Percentiles rank a stretch among this genome's conserved stretches.
Conservation (phyloP, 1,140 invertebrate genomes). For the Acyrthosiphon pisum region DNA sequence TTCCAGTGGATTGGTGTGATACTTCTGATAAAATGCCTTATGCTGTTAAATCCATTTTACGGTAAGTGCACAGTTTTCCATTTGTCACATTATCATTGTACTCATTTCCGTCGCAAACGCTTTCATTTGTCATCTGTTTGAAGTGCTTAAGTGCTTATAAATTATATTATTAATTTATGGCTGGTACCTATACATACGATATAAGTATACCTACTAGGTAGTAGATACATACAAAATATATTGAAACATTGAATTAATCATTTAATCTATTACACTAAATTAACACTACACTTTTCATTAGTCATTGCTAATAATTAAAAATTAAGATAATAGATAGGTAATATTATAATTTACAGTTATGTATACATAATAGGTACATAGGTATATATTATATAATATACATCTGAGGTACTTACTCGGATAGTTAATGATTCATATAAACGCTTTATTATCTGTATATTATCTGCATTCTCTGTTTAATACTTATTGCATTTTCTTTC, state of each 20-base stretch:
- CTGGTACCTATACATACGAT: background rate
- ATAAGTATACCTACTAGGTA: background rate
- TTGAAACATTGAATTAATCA: too few relatives aligned
- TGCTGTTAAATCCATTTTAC: background rate
- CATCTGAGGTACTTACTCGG: background rate
- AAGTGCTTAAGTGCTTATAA: background rate
- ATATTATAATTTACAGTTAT: background rate
- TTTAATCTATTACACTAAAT: background rate
- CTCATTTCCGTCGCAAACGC: background rate
- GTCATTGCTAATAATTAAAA: background rate
- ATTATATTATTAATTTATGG: background rate
- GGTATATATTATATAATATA: background rate
- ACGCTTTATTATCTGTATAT: too few relatives aligned
- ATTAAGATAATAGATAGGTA: background rate
- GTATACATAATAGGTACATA: too few relatives aligned
- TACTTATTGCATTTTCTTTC: too few relatives aligned
- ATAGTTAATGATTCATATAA: too few relatives aligned
- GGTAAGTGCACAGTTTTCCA: background rate
- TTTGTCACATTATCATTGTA: background rate
- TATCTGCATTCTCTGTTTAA: too few relatives aligned
- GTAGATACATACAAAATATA: background rate
- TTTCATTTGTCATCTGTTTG: background rate
- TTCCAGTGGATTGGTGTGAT: constrained; percentile 13
- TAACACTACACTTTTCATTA: background rate
- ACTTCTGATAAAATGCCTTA: background rate